Evolutionary conservation across 1,140 invertebrate species (phyloP).

Genomic region (Drosophila busckii): DNA sequence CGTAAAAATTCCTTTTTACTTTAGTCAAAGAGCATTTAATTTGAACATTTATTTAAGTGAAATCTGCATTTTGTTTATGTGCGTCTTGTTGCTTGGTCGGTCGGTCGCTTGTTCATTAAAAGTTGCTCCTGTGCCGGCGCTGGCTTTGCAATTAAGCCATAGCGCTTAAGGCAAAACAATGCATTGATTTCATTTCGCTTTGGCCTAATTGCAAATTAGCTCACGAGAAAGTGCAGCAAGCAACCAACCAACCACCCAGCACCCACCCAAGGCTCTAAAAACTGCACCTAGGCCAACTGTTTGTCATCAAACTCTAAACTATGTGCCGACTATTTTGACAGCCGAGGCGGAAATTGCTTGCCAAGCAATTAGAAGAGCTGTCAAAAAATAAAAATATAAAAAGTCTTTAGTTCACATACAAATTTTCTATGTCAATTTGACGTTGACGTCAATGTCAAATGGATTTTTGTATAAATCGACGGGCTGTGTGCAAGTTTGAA

Average conservation of each 20-base stretch:
- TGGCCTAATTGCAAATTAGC: slow-evolving; percentile 69
- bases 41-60: background rate
- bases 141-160: slow-evolving; percentile 62
- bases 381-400: slow-evolving; percentile 33
- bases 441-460: slow-evolving; percentile 57
- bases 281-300: no score
- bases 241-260: background rate
- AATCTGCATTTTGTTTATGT: slow-evolving; percentile 1
- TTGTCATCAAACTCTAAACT: background rate
- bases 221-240: slow-evolving; percentile 13
- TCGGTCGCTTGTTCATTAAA: slow-evolving; percentile 57
- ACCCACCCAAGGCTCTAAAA: no score
- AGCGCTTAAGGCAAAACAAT: slow-evolving; percentile 43
- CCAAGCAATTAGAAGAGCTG: slow-evolving; percentile 65
- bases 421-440: slow-evolving; percentile 65
- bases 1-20: background rate
- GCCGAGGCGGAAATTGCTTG: slow-evolving; percentile 46
- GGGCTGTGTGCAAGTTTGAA: slow-evolving; percentile 11
- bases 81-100: slow-evolving; percentile 7
- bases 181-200: slow-evolving; percentile 60
- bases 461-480: slow-evolving; percentile 39
- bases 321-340: slow-evolving; percentile 29
- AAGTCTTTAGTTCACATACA: slow-evolving; percentile 41
- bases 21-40: background rate
- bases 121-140: slow-evolving; percentile 59